Evolutionary conservation across 2,113 vertebrate species (phyloP).

Genomic region (Nestor notabilis): DNA sequence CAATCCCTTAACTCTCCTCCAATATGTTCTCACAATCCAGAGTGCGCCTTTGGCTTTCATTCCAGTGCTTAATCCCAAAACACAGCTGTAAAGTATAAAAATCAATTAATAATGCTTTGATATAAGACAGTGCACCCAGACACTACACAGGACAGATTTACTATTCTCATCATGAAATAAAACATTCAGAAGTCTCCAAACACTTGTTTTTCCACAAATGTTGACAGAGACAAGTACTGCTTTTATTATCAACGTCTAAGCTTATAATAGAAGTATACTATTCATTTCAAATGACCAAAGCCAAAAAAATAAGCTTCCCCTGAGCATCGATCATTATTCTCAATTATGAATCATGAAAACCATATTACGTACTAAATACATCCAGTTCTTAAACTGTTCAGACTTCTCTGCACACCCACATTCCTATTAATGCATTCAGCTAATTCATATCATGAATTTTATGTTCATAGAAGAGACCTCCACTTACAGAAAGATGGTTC

Average conservation of each 20-base stretch:
- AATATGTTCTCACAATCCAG: background rate
- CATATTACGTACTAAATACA: background rate
- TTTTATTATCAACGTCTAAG: constrained; percentile 29
- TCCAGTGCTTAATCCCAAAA: constrained; percentile 18
- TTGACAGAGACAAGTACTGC: constrained; percentile 9
- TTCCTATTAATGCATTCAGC: background rate
- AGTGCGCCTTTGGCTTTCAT: background rate
- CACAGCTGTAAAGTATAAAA: constrained; percentile 48
- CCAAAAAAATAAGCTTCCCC: background rate
- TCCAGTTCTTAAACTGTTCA: background rate
- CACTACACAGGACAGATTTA: constrained; percentile 31
- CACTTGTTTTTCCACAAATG: background rate
- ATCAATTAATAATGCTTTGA: constrained; percentile 53
- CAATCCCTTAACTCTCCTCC: background rate
- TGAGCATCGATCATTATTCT: background rate
- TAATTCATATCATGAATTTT: background rate
- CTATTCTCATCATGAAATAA: constrained; percentile 19
- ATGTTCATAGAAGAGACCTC: background rate
- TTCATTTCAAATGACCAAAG: constrained; percentile 8
- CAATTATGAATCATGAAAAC: background rate
- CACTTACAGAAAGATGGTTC: background rate
- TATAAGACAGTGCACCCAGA: constrained; percentile 33
- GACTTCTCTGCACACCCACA: background rate
- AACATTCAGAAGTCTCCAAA: background rate
- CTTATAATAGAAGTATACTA: background rate